phyloP scores from a whole-genome alignment of 1,140 invertebrate species.

The Drosophila tropicalis region DNA sequence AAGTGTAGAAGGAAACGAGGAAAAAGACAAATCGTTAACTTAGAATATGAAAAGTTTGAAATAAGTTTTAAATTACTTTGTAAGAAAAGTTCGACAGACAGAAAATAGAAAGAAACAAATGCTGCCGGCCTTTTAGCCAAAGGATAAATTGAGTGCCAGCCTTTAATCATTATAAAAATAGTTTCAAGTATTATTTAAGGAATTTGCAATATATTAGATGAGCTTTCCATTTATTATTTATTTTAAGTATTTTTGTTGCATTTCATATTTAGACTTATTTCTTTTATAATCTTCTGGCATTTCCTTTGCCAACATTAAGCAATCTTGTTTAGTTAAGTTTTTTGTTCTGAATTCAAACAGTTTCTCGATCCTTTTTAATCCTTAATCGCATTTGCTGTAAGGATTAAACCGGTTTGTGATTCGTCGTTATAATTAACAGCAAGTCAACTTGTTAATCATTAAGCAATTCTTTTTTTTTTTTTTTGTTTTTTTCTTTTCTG shows the following conservation, averaged over 20 bases:
- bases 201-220: no score
- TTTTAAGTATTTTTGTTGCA: no score
- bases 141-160: no score
- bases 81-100: not conserved
- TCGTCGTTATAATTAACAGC: slow-evolving; percentile 68
- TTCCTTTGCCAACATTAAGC: no score
- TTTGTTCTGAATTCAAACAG: not conserved
- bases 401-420: slow-evolving; percentile 57
- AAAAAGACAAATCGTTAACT: not conserved
- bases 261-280: no score
- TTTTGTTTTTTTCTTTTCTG: slow-evolving; percentile 34
- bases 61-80: slow-evolving; percentile 10
- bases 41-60: slow-evolving; percentile 12
- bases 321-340: not conserved
- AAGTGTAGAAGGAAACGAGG: not conserved
- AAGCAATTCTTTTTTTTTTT: slow-evolving; percentile 48
- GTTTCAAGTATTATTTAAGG: no score
- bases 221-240: no score
- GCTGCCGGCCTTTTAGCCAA: no score
- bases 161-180: no score
- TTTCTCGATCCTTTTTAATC: slow-evolving; percentile 3
- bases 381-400: slow-evolving; percentile 48
- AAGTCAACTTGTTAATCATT: slow-evolving; percentile 82
- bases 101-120: not conserved
- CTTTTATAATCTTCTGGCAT: no score